phyloP scores from a whole-genome alignment of 2,888 invertebrate genomes.

The Aphodius granarius region DNA sequence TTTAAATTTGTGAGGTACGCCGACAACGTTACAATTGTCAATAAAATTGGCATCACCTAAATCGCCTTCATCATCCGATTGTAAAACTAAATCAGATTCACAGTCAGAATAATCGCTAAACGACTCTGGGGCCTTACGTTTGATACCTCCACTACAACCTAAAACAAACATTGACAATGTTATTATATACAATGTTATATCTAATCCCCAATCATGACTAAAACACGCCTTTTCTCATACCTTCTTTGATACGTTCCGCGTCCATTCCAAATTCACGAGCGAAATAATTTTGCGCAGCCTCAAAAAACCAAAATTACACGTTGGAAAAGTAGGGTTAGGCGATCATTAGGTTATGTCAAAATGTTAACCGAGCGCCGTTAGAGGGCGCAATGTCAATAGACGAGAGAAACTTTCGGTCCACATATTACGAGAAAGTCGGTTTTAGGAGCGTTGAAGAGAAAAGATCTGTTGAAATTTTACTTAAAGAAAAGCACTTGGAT shows the following conservation, averaged over 20 bases:
- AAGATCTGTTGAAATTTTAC: constrained; percentile 83
- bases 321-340: not conserved
- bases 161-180: not conserved
- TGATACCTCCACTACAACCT: constrained; percentile 5
- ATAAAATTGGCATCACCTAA: constrained; percentile 5
- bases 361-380: not conserved
- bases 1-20: not conserved
- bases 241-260: not conserved
- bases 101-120: constrained; percentile 9
- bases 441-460: constrained; percentile 89
- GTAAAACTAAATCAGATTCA: not conserved
- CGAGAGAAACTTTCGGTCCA: constrained; percentile 79
- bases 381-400: constrained; percentile 58
- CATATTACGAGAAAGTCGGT: constrained; percentile 86
- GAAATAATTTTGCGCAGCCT: not conserved
- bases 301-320: not conserved
- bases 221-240: not conserved
- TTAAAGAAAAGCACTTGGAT: constrained; percentile 84
- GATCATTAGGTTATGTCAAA: not conserved
- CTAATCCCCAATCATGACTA: not conserved
- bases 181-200: not conserved
- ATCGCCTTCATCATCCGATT: constrained; percentile 18
- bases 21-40: constrained; percentile 14
- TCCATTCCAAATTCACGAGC: not conserved
- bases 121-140: constrained; percentile 19